Percentiles rank a stretch among this genome's conserved stretches.
Evolutionary conservation across 2,888 invertebrate genomes (phyloP).

Genomic region (Tiphia femorata): DNA sequence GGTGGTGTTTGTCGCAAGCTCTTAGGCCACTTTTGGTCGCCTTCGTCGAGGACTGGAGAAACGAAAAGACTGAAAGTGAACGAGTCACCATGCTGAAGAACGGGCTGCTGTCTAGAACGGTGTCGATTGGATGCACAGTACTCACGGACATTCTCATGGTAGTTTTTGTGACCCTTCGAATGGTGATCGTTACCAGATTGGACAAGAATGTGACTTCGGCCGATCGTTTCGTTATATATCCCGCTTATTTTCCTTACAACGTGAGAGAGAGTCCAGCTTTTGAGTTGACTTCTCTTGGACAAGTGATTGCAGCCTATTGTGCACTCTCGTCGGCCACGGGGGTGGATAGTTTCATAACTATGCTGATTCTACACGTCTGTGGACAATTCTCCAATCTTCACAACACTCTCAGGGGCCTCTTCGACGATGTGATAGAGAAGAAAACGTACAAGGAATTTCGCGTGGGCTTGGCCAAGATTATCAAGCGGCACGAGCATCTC

Average conservation of each 20-base stretch:
- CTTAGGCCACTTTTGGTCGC: conserved; percentile 23
- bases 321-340: conserved; percentile 28
- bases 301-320: conserved; percentile 21
- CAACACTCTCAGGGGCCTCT: conserved; percentile 7
- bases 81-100: conserved; percentile 12
- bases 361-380: conserved; percentile 37
- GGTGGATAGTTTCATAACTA: conserved; percentile 37
- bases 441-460: background rate
- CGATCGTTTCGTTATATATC: conserved; percentile 20
- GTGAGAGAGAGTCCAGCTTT: conserved; percentile 9
- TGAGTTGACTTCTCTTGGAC: conserved; percentile 17
- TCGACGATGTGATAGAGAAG: background rate
- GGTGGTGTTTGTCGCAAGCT: too few species aligned
- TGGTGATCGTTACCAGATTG: background rate
- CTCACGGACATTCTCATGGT: conserved; percentile 33
- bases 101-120: conserved; percentile 9
- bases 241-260: conserved; percentile 31
- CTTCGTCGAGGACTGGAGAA: conserved; percentile 25
- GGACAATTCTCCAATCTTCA: conserved; percentile 33
- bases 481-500: conserved; percentile 31
- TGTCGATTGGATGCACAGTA: conserved; percentile 25
- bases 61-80: conserved; percentile 1
- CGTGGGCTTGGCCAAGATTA: conserved; percentile 21
- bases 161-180: conserved; percentile 11
- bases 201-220: background rate